A percentile compares a stretch with the other conserved stretches of the same genome.
phyloP scores from a whole-genome alignment of 2,888 invertebrate genomes.

The Drosophila lacicola region DNA sequence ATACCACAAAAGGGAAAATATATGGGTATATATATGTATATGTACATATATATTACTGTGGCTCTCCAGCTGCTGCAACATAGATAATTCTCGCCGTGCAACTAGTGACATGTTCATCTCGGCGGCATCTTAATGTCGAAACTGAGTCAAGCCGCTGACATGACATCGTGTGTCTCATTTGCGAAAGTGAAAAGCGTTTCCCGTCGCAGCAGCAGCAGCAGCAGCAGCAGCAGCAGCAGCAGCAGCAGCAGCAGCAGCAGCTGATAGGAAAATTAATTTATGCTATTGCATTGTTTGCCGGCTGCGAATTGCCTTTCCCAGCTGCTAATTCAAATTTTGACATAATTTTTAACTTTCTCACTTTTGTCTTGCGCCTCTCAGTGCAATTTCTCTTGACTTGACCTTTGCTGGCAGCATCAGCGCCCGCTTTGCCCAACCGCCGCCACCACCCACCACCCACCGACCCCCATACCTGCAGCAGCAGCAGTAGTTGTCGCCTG shows the following conservation, averaged over 20 bases:
- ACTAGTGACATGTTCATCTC: slow-evolving; percentile 38
- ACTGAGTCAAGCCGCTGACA: slow-evolving; percentile 22
- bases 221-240: slow-evolving; percentile 18
- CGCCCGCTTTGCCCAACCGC: neutral
- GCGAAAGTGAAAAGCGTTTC: slow-evolving; percentile 77
- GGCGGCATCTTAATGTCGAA: slow-evolving; percentile 44
- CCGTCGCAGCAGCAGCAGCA: slow-evolving; percentile 22
- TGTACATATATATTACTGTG: no score
- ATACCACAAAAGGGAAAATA: slow-evolving; percentile 63
- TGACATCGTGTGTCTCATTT: slow-evolving; percentile 36
- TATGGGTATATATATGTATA: neutral
- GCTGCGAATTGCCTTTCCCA: slow-evolving; percentile 34
- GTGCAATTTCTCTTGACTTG: slow-evolving; percentile 75
- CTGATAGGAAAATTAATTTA: slow-evolving; percentile 73
- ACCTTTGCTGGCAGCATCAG: slow-evolving; percentile 58
- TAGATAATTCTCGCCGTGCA: slow-evolving; percentile 38
- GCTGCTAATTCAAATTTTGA: slow-evolving; percentile 76
- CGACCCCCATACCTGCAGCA: neutral
- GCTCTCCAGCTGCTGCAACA: slow-evolving; percentile 32
- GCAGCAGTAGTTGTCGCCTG: slow-evolving; percentile 14
- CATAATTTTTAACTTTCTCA: slow-evolving; percentile 80
- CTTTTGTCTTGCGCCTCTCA: slow-evolving; percentile 56
- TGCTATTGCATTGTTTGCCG: slow-evolving; percentile 52
- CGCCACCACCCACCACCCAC: neutral
- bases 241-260: slow-evolving; percentile 31